Evolutionary conservation across 2,888 invertebrate species (phyloP).

Genomic region (Hipparchia semele): DNA sequence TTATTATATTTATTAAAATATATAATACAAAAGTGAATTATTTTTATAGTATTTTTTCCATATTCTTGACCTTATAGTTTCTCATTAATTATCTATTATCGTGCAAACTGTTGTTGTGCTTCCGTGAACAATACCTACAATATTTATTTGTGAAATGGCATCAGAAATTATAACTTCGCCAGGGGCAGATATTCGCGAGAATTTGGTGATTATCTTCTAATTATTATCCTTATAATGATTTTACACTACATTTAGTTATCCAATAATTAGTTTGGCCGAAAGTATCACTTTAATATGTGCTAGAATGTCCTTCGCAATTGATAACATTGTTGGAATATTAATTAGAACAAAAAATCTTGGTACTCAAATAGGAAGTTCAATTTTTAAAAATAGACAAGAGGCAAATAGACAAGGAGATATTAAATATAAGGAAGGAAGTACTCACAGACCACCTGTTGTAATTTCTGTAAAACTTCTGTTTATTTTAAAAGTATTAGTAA

Average conservation of each 20-base stretch:
- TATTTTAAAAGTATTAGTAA: too few relatives aligned
- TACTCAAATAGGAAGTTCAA: neutral
- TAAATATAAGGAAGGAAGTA: too few relatives aligned
- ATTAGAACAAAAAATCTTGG: slow-evolving; percentile 4
- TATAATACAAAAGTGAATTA: neutral
- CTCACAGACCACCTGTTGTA: too few relatives aligned
- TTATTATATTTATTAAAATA: neutral
- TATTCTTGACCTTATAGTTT: neutral
- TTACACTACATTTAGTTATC: neutral
- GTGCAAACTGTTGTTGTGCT: neutral
- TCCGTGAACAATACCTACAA: neutral
- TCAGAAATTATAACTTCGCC: slow-evolving; percentile 60
- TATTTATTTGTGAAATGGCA: slow-evolving; percentile 53
- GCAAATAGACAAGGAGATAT: too few relatives aligned
- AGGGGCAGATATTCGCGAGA: slow-evolving; percentile 68
- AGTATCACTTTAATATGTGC: neutral
- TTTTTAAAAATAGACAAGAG: too few relatives aligned
- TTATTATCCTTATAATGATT: neutral
- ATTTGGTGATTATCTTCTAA: slow-evolving; percentile 63
- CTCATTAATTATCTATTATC: neutral
- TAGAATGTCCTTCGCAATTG: neutral
- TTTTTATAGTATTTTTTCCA: slow-evolving; percentile 6
- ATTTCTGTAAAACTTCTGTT: too few relatives aligned
- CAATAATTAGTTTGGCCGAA: neutral
- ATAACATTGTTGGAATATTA: slow-evolving; percentile 1